phyloP scores from a whole-genome alignment of 2,113 vertebrate genomes.

The Psettodes erumei region DNA sequence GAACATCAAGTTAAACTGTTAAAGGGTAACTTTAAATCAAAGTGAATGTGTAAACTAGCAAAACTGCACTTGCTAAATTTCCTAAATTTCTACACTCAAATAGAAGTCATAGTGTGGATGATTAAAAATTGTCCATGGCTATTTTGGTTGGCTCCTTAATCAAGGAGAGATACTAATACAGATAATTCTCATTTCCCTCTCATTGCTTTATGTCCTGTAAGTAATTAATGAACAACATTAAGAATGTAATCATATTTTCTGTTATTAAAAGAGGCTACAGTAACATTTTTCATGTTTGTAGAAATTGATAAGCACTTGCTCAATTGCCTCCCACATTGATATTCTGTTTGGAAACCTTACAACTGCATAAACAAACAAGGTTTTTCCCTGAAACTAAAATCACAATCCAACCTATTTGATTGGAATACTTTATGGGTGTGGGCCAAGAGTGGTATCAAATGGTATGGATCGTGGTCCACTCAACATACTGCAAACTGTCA shows the following conservation, averaged over 20 bases:
- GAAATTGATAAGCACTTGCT: constrained; percentile 65
- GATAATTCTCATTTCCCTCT: constrained; percentile 5
- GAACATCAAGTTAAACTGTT: not conserved
- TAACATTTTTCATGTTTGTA: constrained; percentile 53
- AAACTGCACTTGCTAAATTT: not conserved
- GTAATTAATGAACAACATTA: constrained; percentile 40
- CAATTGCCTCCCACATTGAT: constrained; percentile 65
- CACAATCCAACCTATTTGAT: constrained; percentile 66
- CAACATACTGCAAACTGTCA: constrained; percentile 74
- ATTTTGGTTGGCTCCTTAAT: not conserved
- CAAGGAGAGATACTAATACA: not conserved
- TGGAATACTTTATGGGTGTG: constrained; percentile 70
- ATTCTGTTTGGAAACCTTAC: constrained; percentile 54
- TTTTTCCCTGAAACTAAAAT: constrained; percentile 69
- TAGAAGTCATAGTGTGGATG: not conserved
- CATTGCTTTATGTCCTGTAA: constrained; percentile 8
- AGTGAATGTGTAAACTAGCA: not conserved
- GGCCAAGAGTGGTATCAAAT: constrained; percentile 71
- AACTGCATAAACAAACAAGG: constrained; percentile 62
- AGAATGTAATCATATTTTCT: constrained; percentile 41
- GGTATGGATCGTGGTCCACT: constrained; percentile 75
- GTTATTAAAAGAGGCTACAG: constrained; percentile 22
- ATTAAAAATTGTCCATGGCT: not conserved
- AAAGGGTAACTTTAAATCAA: no score
- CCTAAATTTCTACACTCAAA: not conserved